Conservation (phyloP, 2,797 vertebrate genomes). For the Etheostoma perlongum region DNA sequence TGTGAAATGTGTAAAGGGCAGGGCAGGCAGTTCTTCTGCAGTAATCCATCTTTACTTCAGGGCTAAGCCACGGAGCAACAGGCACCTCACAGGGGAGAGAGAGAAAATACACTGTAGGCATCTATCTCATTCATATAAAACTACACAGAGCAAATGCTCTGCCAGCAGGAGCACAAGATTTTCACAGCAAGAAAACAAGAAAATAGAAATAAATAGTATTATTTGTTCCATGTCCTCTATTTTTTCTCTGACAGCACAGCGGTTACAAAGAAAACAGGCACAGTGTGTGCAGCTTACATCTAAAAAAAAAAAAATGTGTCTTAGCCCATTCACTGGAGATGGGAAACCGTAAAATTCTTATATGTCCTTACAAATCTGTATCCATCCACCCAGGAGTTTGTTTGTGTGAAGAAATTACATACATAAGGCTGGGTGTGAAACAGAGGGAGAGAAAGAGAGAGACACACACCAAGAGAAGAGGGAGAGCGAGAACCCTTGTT, state of each 20-base stretch:
- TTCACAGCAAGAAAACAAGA: constrained; percentile 60
- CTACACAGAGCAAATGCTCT: constrained; percentile 53
- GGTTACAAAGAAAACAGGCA: constrained; percentile 12
- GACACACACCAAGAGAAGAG: constrained; percentile 37
- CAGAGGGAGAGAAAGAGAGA: constrained; percentile 40
- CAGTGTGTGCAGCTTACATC: background rate
- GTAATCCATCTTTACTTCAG: constrained; percentile 82
- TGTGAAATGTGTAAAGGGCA: constrained; percentile 79
- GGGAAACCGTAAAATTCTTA: constrained; percentile 16
- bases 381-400: constrained; percentile 54
- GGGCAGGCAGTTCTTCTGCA: constrained; percentile 78
- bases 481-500: constrained; percentile 65
- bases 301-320: constrained; percentile 9
- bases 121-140: constrained; percentile 62
- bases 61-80: constrained; percentile 74
- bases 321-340: constrained; percentile 38
- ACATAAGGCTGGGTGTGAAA: constrained; percentile 60
- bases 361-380: constrained; percentile 44
- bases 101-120: constrained; percentile 62
- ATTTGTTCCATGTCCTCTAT: constrained; percentile 28
- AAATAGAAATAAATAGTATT: constrained; percentile 40
- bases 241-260: constrained; percentile 27
- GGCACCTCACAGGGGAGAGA: constrained; percentile 64
- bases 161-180: constrained; percentile 46
- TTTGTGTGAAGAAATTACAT: constrained; percentile 59